Conservation (phyloP, 2,113 vertebrate species). For the Microcebus ravelobensis region DNA sequence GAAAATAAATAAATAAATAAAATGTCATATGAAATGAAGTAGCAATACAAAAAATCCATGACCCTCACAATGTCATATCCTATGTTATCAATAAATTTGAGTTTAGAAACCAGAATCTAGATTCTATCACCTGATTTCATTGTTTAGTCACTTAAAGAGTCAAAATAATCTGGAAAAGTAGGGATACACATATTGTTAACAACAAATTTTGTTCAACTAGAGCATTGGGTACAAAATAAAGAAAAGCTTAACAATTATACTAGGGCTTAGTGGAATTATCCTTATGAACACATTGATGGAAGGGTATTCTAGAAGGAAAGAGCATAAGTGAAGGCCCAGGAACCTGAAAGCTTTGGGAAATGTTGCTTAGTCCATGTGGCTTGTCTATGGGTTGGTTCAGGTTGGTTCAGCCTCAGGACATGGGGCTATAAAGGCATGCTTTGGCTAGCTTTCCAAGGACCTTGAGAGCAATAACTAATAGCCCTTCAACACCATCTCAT, state of each 20-base stretch:
- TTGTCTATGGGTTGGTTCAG: neutral
- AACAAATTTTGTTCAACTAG: neutral
- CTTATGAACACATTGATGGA: neutral
- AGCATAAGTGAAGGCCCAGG: neutral
- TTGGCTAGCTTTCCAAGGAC: neutral
- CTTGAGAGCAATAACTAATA: neutral
- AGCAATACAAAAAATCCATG: neutral
- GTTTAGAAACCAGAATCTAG: neutral
- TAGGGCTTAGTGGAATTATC: neutral
- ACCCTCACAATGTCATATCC: neutral
- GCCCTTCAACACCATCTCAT: neutral
- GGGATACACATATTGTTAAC: neutral
- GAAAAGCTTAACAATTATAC: neutral
- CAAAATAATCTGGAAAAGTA: neutral
- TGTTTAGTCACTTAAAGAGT: neutral
- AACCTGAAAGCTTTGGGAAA: neutral
- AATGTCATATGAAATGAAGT: neutral
- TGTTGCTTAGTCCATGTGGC: neutral
- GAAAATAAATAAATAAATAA: neutral
- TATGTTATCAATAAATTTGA: constrained; percentile 14
- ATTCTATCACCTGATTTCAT: neutral
- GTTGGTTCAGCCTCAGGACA: neutral
- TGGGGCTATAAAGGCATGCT: neutral
- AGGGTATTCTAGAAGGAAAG: neutral
- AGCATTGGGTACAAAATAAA: neutral